Evolutionary conservation across 2,888 invertebrate genomes (phyloP).

Genomic region (Acleris literana): DNA sequence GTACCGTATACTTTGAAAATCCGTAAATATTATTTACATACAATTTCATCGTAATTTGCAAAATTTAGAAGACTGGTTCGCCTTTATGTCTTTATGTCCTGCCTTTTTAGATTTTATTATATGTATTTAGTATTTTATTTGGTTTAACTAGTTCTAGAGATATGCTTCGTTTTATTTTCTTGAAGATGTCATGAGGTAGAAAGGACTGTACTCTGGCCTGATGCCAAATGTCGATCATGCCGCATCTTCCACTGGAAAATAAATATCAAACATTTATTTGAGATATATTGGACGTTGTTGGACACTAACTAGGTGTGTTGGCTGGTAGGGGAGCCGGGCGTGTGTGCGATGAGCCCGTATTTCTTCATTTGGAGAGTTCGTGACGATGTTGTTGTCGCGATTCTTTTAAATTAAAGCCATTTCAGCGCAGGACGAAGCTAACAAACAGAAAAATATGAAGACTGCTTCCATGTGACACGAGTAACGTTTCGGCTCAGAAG

Average conservation of each 20-base stretch:
- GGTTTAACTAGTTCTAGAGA: slow-evolving; percentile 39
- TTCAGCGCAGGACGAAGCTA: slow-evolving; percentile 11
- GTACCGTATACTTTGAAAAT: no score
- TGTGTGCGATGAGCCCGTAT: slow-evolving; percentile 37
- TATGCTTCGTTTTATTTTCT: slow-evolving; percentile 63
- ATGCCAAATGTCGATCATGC: slow-evolving; percentile 74
- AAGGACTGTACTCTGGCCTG: slow-evolving; percentile 75
- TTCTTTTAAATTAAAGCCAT: slow-evolving; percentile 33
- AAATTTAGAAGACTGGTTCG: not conserved
- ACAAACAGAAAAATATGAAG: slow-evolving; percentile 5
- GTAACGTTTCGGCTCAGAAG: not conserved
- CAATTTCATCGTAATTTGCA: not conserved
- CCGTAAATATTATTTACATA: no score
- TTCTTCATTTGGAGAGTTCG: slow-evolving; percentile 38
- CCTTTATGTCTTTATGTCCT: no score
- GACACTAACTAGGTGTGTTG: slow-evolving; percentile 10
- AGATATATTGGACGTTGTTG: slow-evolving; percentile 3
- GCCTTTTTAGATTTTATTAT: no score
- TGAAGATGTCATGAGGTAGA: slow-evolving; percentile 72
- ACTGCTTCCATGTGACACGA: not conserved
- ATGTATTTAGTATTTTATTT: no score
- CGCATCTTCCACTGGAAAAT: slow-evolving; percentile 72
- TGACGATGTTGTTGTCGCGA: slow-evolving; percentile 36
- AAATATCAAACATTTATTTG: slow-evolving; percentile 61
- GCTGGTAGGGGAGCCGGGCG: slow-evolving; percentile 18